Evolutionary conservation across 2,797 vertebrate species (phyloP).

Genomic region (Rallus crepitans): DNA sequence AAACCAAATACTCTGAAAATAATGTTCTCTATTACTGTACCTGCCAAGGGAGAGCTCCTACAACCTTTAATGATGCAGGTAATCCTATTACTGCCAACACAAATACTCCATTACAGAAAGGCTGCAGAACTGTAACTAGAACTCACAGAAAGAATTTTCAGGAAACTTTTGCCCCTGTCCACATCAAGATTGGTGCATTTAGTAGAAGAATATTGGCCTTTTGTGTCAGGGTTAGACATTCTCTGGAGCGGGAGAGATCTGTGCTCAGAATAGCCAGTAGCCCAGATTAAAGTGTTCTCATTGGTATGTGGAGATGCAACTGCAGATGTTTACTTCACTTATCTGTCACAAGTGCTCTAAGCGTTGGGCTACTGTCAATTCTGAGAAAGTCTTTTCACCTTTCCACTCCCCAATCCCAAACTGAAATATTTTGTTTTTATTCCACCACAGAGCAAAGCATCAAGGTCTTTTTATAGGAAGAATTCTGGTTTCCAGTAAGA

Average conservation of each 20-base stretch:
- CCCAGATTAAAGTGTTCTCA: background rate
- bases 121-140: background rate
- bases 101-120: background rate
- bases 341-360: background rate
- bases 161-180: background rate
- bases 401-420: background rate
- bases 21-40: background rate
- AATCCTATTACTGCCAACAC: slow-evolving; percentile 12
- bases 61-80: slow-evolving; percentile 28
- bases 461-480: background rate
- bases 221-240: background rate
- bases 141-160: background rate
- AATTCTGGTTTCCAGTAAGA: background rate
- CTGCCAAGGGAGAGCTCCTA: slow-evolving; percentile 14
- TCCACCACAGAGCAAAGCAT: background rate
- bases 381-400: background rate
- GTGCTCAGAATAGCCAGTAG: background rate
- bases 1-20: slow-evolving; percentile 37
- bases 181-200: background rate
- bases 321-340: background rate
- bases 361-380: background rate
- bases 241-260: background rate
- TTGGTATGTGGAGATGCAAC: background rate
- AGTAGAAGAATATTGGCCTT: background rate
- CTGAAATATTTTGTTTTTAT: background rate